phyloP scores from a whole-genome alignment of 23 tunicate genomes.

The Trididemnum clinides region DNA sequence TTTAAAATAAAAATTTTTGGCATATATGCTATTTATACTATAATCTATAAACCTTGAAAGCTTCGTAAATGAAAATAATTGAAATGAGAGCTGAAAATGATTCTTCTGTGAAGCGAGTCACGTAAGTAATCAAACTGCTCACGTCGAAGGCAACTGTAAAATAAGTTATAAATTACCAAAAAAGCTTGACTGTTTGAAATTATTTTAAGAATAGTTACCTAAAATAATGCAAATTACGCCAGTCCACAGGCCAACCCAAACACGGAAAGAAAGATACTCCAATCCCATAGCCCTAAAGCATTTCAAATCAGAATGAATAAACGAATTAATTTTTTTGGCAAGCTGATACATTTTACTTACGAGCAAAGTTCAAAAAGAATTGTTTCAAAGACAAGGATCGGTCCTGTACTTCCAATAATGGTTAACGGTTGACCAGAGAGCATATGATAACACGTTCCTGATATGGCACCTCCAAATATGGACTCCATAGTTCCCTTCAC shows the following conservation, averaged over 20 bases:
- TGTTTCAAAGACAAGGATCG: constrained; percentile 93
- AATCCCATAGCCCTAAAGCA: constrained; percentile 66
- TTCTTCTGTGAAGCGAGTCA: constrained; percentile 97
- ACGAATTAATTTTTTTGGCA: no score
- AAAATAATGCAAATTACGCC: constrained; percentile 78
- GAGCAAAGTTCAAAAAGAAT: constrained; percentile 90
- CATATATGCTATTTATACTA: no score
- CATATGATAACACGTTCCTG: constrained; percentile 74
- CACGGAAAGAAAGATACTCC: constrained; percentile 76
- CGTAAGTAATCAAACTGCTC: constrained; percentile 80
- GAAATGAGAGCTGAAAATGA: constrained; percentile 96
- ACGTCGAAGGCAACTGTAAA: constrained; percentile 92
- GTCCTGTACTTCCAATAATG: constrained; percentile 97
- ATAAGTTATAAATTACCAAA: not conserved
- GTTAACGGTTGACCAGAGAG: constrained; percentile 97
- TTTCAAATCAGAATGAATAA: no score
- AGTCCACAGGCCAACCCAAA: constrained; percentile 96
- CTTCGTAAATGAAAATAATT: constrained; percentile 93
- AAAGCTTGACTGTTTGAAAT: no score
- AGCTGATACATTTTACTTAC: constrained; percentile 41
- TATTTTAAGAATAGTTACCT: no score
- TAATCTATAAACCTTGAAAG: constrained; percentile 67
- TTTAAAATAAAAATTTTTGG: no score
- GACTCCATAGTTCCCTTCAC: constrained; percentile 93
- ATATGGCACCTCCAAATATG: constrained; percentile 88